These are phyloP conservation scores for Cheilosia soror DNA, from an alignment of 2,888 invertebrate genomes.

Conservation along the genomic window DNA sequence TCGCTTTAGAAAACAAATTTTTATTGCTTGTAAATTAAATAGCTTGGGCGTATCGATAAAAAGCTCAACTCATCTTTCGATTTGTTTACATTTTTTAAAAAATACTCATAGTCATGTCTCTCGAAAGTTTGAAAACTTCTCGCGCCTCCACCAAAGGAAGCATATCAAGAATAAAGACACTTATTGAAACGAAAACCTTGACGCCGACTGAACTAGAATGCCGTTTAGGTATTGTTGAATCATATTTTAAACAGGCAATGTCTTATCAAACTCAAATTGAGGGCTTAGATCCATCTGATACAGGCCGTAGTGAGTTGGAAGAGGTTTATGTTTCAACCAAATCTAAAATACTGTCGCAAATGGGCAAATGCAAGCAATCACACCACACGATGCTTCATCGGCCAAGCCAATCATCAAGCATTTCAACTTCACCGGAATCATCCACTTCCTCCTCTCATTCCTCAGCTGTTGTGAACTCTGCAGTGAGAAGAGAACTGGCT, in stretches of 20 bases:
- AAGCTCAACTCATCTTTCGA: too few species aligned
- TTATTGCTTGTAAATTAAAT: too few species aligned
- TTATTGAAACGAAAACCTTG: slow-evolving; percentile 13
- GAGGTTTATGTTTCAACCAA: slow-evolving; percentile 21
- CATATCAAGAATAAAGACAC: slow-evolving; percentile 14
- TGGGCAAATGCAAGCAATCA: neutral
- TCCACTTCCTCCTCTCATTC: neutral
- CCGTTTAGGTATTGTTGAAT: slow-evolving; percentile 29
- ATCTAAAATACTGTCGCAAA: slow-evolving; percentile 4
- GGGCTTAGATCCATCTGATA: neutral
- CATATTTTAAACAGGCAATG: slow-evolving; percentile 29
- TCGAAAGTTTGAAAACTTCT: neutral
- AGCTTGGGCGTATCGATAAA: too few species aligned
- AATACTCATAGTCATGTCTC: neutral
- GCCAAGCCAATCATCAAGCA: neutral
- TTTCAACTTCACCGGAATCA: slow-evolving; percentile 1
- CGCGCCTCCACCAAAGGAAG: slow-evolving; percentile 25
- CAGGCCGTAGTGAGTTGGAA: slow-evolving; percentile 21
- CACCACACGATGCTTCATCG: slow-evolving; percentile 12
- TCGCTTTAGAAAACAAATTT: too few species aligned
- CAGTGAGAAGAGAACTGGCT: neutral
- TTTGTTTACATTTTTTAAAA: neutral
- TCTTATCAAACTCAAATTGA: slow-evolving; percentile 24
- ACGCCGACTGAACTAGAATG: slow-evolving; percentile 25
- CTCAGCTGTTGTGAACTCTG: slow-evolving; percentile 1